phyloP scores from a whole-genome alignment of 2,113 vertebrate species.

The Crotalus horridus region DNA sequence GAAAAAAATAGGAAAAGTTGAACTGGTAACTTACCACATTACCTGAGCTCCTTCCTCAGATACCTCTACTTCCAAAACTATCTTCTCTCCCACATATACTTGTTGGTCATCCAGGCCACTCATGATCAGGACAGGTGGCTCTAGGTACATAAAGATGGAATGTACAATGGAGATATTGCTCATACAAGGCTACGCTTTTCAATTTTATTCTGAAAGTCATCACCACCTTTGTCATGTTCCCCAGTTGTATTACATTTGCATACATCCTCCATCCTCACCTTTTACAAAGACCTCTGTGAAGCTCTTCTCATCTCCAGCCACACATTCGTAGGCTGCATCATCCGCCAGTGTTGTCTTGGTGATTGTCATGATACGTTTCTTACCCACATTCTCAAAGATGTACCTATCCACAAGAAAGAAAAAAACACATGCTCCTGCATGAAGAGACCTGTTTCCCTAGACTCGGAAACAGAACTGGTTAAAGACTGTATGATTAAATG shows the following conservation, averaged over 20 bases:
- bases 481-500: too few species aligned
- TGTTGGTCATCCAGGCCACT: constrained; percentile 87
- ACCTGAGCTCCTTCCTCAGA: constrained; percentile 87
- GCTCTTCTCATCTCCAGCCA: constrained; percentile 80
- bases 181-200: neutral
- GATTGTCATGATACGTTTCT: constrained; percentile 83
- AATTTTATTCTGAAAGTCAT: neutral
- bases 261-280: constrained; percentile 64
- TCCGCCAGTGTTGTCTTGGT: constrained; percentile 87
- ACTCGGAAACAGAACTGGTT: too few species aligned
- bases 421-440: neutral
- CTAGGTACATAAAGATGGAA: constrained; percentile 48
- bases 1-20: neutral
- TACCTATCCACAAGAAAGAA: constrained; percentile 66
- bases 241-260: neutral
- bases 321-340: constrained; percentile 84
- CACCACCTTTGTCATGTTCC: neutral
- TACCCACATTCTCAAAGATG: constrained; percentile 85
- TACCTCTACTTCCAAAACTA: constrained; percentile 86
- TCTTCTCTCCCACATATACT: constrained; percentile 82
- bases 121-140: constrained; percentile 80
- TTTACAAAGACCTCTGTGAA: constrained; percentile 85
- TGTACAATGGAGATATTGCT: too few species aligned
- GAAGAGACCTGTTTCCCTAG: neutral
- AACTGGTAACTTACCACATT: constrained; percentile 75